Evolutionary conservation across 1,140 invertebrate genomes (phyloP).

Genomic region (Apis cerana): DNA sequence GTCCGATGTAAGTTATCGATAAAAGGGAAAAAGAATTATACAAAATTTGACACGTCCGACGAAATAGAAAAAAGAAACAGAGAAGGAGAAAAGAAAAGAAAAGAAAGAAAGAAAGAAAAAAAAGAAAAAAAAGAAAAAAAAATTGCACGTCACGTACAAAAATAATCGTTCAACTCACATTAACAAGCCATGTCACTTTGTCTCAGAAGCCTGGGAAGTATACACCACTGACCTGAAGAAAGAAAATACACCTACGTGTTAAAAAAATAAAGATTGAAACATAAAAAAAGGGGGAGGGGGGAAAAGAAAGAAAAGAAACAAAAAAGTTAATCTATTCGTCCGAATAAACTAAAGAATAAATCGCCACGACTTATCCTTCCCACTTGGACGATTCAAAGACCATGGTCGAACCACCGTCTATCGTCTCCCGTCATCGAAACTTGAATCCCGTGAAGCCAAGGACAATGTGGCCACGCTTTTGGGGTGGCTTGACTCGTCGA

Average conservation of each 20-base stretch:
- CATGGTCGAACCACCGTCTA: too few relatives aligned
- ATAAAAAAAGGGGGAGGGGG: background rate
- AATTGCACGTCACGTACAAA: constrained; percentile 45
- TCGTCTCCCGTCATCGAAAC: background rate
- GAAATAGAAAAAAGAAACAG: too few relatives aligned
- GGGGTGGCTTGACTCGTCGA: constrained; percentile 47
- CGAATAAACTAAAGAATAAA: background rate
- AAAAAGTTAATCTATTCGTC: background rate
- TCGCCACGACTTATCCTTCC: too few relatives aligned
- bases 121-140: background rate
- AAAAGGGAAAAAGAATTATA: background rate
- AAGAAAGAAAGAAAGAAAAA: background rate
- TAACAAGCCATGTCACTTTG: constrained; percentile 72
- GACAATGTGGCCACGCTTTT: constrained; percentile 56
- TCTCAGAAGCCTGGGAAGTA: constrained; percentile 75
- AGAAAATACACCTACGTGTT: background rate
- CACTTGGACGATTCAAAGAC: too few relatives aligned
- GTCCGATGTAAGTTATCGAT: constrained; percentile 18
- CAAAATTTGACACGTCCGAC: background rate
- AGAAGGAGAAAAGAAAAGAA: too few relatives aligned
- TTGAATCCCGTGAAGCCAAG: constrained; percentile 16
- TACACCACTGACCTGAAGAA: constrained; percentile 79
- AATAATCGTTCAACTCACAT: constrained; percentile 74
- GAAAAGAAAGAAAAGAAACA: too few relatives aligned
- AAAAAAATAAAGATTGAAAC: background rate